Base-by-base conservation (phyloP, 2,113 vertebrate species). In the Muntiacus reevesi region DNA sequence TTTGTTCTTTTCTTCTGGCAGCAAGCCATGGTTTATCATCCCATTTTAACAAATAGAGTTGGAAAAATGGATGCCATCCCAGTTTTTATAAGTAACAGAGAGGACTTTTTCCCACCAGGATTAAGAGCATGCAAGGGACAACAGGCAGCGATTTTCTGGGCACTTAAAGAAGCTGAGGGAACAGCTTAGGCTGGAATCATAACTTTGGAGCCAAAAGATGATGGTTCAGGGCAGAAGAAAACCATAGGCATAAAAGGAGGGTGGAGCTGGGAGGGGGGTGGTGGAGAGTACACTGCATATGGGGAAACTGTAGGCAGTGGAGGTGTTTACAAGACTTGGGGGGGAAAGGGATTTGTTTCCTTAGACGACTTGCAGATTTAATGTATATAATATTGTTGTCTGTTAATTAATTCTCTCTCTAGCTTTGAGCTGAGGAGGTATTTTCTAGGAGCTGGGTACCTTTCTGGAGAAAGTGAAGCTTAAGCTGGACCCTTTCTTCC, bases 21-120 rank as follows among this genome's bases (percentile, higher is more conserved):
- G 71, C 30, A 89, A 96, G 71, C 45, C 74, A 89, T 59, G 5
- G 55, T 83, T 89, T 95, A 85, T 91, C 36, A 82, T 57, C 28
- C 19, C 23, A 36, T 95, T 91, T 92, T 78, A 85, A 91, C 33
- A 93, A 93, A 86, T 84, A n/a, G 55, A 93, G 40, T 76, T 95
- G 55, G 93, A 96, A 96, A 95, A 97, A 85, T 84, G 85, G 62
- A 97, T 92, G 52, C 14, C 84, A 87, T 87, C 27, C 19, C 30
- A 96, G 59, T 85, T 96, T 97, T 90, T 52, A 76, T 71, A 91
- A 92, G 55, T 43, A 96, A 91, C 40, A 96, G 62, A 50, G 57
- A 60, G 6, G 9, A 25, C 64, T 47, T 28, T 86, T 16, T 45
- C 10, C 36, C 40, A 76, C 14, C 14, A 91, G 50, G 28, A 86